Evolutionary conservation across 2,888 invertebrate species (phyloP).

Genomic region (Drosophila neutralis): DNA sequence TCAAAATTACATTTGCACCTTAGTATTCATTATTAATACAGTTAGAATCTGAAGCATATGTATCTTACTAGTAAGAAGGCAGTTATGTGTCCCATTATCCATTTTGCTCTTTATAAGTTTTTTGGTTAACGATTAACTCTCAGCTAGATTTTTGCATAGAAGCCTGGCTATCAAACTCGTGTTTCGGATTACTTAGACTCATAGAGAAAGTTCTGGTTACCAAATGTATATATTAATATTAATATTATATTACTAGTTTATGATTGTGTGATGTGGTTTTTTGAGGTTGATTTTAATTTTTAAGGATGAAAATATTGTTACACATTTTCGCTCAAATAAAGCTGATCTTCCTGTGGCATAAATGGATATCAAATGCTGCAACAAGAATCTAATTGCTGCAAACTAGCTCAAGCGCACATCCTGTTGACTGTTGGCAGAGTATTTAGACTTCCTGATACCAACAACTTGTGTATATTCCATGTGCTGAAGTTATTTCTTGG

Average conservation of each 20-base stretch:
- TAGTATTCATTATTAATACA: neutral
- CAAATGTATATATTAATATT: neutral
- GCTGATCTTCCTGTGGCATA: neutral
- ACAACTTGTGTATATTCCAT: neutral
- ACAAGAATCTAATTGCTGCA: neutral
- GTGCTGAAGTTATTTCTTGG: slow-evolving; percentile 8
- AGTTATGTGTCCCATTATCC: neutral
- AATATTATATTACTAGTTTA: no score
- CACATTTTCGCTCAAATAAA: neutral
- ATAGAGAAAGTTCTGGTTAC: neutral
- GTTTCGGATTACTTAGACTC: neutral
- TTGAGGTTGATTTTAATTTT: no score
- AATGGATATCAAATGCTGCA: neutral
- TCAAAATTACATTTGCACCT: neutral
- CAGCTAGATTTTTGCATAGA: neutral
- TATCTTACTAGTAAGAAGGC: neutral
- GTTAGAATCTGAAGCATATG: neutral
- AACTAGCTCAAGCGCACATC: neutral
- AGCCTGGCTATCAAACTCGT: neutral
- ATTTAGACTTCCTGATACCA: neutral
- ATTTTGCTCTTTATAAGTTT: neutral
- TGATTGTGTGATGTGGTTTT: no score
- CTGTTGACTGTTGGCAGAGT: neutral
- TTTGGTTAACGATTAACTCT: neutral
- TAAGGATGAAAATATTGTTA: no score